phyloP scores from a whole-genome alignment of 2,888 invertebrate genomes.

The Agonopterix arenella region DNA sequence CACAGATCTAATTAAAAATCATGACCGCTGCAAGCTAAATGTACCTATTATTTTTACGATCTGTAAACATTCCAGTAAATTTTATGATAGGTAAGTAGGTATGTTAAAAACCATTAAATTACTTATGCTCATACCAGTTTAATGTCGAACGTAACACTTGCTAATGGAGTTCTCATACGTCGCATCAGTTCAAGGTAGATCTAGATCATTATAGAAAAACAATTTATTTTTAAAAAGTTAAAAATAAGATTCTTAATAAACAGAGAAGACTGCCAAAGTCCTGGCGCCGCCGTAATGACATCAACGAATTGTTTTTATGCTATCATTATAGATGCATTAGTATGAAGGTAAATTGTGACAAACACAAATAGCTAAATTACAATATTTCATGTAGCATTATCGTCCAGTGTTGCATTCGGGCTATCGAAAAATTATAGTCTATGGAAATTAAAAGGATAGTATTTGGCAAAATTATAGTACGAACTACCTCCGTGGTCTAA shows the following conservation, averaged over 20 bases:
- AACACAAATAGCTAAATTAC: no score
- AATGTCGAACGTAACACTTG: not conserved
- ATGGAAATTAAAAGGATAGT: no score
- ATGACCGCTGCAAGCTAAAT: no score
- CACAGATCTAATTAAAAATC: no score
- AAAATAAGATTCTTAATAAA: slow-evolving; percentile 4
- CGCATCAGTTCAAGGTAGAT: slow-evolving; percentile 3
- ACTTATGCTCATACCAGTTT: not conserved
- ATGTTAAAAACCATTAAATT: not conserved
- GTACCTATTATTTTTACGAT: no score
- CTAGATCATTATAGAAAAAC: not conserved
- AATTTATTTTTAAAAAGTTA: slow-evolving; percentile 4
- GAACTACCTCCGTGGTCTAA: no score
- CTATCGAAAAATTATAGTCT: no score
- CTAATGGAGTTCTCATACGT: slow-evolving; percentile 1
- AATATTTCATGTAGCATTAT: no score
- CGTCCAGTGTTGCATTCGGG: no score
- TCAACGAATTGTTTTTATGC: slow-evolving; percentile 1
- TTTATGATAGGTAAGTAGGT: no score
- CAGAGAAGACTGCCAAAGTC: slow-evolving; percentile 1
- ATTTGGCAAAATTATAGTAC: no score
- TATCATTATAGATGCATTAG: slow-evolving; percentile 4
- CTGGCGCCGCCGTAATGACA: slow-evolving; percentile 4
- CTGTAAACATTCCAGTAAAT: no score
- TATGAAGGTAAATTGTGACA: not conserved